Evolutionary conservation across 1,140 invertebrate species (phyloP).

Genomic region (Eriosoma lanigerum): DNA sequence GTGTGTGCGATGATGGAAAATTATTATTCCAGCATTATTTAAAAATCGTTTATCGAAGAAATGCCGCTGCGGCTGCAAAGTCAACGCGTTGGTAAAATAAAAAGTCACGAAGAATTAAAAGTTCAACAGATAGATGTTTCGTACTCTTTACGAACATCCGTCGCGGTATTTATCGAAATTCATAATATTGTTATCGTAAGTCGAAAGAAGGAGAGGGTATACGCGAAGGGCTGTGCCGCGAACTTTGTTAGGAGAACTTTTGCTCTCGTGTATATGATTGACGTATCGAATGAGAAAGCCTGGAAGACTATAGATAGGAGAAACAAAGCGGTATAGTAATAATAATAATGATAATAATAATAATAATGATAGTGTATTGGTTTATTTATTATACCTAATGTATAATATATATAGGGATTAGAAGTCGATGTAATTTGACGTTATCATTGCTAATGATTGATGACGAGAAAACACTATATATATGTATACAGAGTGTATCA

Average conservation of each 20-base stretch:
- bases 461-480: conserved; percentile 20
- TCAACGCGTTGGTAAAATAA: no score
- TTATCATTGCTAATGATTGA: conserved; percentile 2
- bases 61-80: no score
- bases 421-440: conserved; percentile 42
- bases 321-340: neutral
- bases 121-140: no score
- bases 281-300: conserved; percentile 34
- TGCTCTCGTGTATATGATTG: conserved; percentile 33
- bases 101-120: no score
- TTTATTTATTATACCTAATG: no score
- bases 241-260: conserved; percentile 27
- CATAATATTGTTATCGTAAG: neutral
- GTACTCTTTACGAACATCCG: neutral
- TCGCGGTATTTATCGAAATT: neutral
- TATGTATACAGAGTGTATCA: no score
- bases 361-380: neutral
- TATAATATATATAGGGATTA: neutral
- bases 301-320: neutral
- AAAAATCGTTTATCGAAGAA: neutral
- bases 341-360: neutral
- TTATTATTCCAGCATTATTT: neutral
- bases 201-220: neutral
- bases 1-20: neutral
- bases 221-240: neutral